Evolutionary conservation across 2,888 invertebrate species (phyloP), one percentile per base, ranked within the genome.

Genomic region (Brenthis hecate): DNA sequence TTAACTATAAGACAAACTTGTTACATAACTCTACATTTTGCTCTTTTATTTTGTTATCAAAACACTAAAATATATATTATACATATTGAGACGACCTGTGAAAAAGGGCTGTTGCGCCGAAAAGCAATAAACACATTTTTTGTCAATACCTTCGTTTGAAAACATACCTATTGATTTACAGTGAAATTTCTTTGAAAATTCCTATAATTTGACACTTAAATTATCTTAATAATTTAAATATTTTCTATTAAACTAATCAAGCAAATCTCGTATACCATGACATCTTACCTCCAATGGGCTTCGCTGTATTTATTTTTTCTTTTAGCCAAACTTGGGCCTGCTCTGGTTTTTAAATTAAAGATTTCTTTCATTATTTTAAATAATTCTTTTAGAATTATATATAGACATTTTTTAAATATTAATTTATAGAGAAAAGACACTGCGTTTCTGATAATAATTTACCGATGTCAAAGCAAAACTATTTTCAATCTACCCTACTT

Each of bases 201-300:
- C 14, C n/a, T 48, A 8, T 48, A 28, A 50, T n/a, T 28, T 50
- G 58, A 60, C 60, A 60, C 50, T 50, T 60, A n/a, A n/a, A 50
- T 16, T 16, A 48, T 1, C 23, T 23, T 58, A 60, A 28, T 19
- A 23, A 19, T 11, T 28, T 2, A 50, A 32, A 58, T 47, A 58
- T 23, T 8, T n/a, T n/a, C n/a, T 13, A 2, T 43, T 28, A 51
- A n/a, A 48, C 50, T 43, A 55, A 8, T 19, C 13, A 16, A 43
- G 13, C 2, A 57, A 72, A 75, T 76, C 77, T 73, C 69, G 70
- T 62, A 58, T 56, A 72, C 74, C 74, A 70, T 43, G 74, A 61
- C 36, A 36, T 56, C 74, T 73, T 72, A 78, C 78, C 76, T 76
- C 76, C 76, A 77, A 72, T 77, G 74, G 54, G 65, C 65, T 56